Evolutionary conservation across 2,797 vertebrate species (phyloP).

Genomic region (Dendrocincla fuliginosa): DNA sequence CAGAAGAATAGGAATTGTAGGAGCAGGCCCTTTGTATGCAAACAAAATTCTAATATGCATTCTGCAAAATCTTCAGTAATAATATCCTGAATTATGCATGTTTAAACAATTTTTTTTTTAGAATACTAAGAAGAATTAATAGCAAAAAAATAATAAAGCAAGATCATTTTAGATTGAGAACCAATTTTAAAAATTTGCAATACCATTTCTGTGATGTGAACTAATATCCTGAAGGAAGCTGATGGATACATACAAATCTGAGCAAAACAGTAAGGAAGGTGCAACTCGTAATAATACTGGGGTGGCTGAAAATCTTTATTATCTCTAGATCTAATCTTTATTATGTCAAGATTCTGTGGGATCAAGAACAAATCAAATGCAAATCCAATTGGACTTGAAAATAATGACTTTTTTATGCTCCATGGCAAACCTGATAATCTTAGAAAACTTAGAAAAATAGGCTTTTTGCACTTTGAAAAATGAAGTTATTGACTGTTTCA

Average conservation of each 20-base stretch:
- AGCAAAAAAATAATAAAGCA: not conserved
- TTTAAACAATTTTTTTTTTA: not conserved
- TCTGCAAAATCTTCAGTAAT: not conserved
- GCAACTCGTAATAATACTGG: not conserved
- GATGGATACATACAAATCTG: not conserved
- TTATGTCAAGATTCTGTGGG: not conserved
- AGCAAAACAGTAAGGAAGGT: not conserved
- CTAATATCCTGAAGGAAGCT: not conserved
- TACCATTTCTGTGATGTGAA: not conserved
- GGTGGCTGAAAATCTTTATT: not conserved
- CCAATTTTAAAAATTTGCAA: not conserved
- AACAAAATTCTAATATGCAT: not conserved
- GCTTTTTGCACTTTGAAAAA: conserved; percentile 12
- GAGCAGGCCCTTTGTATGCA: not conserved
- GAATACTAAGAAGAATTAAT: not conserved
- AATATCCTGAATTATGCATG: not conserved
- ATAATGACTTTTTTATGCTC: not conserved
- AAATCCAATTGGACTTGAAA: conserved; percentile 9
- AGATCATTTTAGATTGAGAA: not conserved
- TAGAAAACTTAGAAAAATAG: not conserved
- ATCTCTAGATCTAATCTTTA: not conserved
- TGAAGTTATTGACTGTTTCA: not conserved
- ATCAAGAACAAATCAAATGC: not conserved
- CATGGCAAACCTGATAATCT: not conserved
- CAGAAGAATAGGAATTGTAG: not conserved